These are phyloP conservation scores for Pangasius sanitwongsei DNA, from an alignment of 2,797 vertebrate species.

Conservation along the genomic window DNA sequence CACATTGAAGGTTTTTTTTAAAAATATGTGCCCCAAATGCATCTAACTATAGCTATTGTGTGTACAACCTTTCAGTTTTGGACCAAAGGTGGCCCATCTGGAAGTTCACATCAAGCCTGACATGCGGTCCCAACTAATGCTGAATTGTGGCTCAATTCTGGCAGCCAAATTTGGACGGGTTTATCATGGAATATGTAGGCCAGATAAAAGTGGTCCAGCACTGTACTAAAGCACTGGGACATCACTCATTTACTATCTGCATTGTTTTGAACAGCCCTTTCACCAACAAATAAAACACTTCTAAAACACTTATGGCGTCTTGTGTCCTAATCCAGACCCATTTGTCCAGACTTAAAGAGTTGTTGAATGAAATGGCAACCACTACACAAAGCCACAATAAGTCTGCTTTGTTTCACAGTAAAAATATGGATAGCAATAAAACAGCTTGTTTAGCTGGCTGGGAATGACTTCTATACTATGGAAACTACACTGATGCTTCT, in stretches of 20 bases:
- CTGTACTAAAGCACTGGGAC: neutral
- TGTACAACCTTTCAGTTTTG: neutral
- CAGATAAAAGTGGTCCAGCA: constrained; percentile 7
- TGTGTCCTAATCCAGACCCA: constrained; percentile 7
- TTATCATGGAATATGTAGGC: neutral
- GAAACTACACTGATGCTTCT: constrained; percentile 22
- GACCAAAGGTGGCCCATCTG: neutral
- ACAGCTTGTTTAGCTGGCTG: neutral
- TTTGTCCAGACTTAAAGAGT: constrained; percentile 5
- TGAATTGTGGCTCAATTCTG: constrained; percentile 15
- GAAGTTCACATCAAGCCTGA: neutral
- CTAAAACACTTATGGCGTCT: constrained; percentile 10
- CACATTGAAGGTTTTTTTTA: neutral
- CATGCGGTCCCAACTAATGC: constrained; percentile 3
- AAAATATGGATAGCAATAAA: constrained; percentile 48
- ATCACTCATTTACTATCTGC: constrained; percentile 22
- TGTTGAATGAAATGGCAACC: constrained; percentile 27
- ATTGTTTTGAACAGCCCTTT: constrained; percentile 24
- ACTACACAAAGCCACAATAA: constrained; percentile 31
- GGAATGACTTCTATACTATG: neutral
- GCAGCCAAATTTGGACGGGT: neutral
- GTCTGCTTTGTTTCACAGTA: constrained; percentile 41
- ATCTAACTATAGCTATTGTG: neutral
- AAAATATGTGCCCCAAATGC: neutral
- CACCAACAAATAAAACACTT: constrained; percentile 27